Percentiles rank a stretch among this genome's conserved stretches.
These are phyloP conservation scores for Lutraria lutraria DNA, from an alignment of 2,888 invertebrate species.

Conservation along the genomic window DNA sequence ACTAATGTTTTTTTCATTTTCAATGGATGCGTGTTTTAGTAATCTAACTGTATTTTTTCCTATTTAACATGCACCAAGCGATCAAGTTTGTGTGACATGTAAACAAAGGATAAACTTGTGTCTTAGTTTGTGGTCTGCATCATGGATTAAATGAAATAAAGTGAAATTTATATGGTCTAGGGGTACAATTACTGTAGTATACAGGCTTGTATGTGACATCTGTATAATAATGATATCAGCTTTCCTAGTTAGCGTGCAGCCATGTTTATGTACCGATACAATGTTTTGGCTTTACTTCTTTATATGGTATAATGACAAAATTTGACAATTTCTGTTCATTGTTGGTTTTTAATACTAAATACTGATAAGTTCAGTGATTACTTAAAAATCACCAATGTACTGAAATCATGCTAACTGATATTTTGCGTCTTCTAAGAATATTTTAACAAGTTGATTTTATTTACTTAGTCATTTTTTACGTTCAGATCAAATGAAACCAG, in stretches of 20 bases:
- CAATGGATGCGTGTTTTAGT: no score
- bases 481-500: neutral
- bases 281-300: neutral
- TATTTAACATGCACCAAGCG: neutral
- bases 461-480: neutral
- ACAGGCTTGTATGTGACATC: neutral
- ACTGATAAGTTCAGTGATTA: neutral
- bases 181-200: neutral
- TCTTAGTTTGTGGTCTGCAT: neutral
- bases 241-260: neutral
- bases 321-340: neutral
- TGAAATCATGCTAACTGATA: neutral
- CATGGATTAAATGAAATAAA: neutral
- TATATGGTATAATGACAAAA: neutral
- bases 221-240: slow-evolving; percentile 14
- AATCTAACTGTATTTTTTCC: no score
- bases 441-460: neutral
- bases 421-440: neutral
- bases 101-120: slow-evolving; percentile 2
- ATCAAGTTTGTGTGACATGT: neutral
- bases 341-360: neutral
- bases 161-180: neutral
- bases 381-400: neutral
- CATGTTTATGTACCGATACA: neutral
- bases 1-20: no score